These are phyloP conservation scores for Dinoponera quadriceps DNA, from an alignment of 1,140 invertebrate species.

Conservation along the genomic window DNA sequence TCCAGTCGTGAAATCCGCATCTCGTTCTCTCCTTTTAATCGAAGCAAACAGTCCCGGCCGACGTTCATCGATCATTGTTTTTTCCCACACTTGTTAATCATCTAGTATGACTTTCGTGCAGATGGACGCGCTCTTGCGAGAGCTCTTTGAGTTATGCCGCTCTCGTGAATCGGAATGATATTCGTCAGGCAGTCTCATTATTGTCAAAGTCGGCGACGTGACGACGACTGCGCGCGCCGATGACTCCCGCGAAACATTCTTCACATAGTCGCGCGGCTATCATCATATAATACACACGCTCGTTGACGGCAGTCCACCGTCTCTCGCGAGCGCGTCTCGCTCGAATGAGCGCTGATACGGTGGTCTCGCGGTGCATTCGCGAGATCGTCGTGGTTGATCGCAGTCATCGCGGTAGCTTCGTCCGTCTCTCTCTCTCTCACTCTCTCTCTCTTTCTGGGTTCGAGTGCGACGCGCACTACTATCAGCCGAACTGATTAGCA, in stretches of 20 bases:
- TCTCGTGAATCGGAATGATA: conserved; percentile 36
- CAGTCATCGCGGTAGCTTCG: conserved; percentile 58
- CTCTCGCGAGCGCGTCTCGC: conserved; percentile 4
- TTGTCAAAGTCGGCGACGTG: conserved; percentile 10
- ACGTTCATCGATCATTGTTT: not conserved
- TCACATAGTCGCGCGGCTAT: not conserved
- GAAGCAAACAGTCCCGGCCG: no score
- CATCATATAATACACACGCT: conserved; percentile 13
- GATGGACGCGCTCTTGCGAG: conserved; percentile 9
- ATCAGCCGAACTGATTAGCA: conserved; percentile 70
- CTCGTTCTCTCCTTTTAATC: no score
- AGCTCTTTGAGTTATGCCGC: not conserved
- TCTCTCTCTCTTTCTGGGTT: conserved; percentile 13
- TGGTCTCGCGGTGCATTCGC: no score
- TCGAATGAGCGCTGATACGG: conserved; percentile 6
- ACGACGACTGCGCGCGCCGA: not conserved
- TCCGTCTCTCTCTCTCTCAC: conserved; percentile 62
- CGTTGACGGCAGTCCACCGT: conserved; percentile 32
- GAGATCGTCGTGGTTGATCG: conserved; percentile 23
- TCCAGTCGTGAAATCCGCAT: no score
- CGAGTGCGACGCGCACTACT: conserved; percentile 16
- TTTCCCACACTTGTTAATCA: not conserved
- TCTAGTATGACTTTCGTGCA: not conserved
- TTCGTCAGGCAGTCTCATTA: conserved; percentile 41
- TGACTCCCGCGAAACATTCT: conserved; percentile 2